Evolutionary conservation across 2,888 invertebrate genomes (phyloP).

Genomic region (Parnassius apollo): DNA sequence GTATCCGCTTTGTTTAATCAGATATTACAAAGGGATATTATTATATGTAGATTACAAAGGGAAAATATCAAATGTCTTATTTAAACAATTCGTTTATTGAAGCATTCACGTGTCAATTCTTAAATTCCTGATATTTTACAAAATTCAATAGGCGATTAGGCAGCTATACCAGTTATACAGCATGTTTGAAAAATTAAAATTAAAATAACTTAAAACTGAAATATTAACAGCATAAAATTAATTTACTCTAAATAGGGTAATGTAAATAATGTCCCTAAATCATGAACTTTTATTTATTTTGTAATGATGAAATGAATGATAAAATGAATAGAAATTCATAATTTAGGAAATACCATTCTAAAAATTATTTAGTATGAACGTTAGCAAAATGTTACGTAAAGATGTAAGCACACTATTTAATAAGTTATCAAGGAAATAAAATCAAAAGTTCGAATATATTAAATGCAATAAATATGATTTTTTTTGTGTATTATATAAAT

Average conservation of each 20-base stretch:
- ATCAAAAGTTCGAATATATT: neutral
- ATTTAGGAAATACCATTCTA: no score
- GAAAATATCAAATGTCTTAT: conserved; percentile 3
- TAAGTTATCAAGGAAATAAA: conserved; percentile 2
- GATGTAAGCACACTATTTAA: neutral
- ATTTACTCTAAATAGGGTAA: no score
- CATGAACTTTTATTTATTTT: no score
- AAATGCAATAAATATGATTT: neutral
- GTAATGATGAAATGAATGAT: no score
- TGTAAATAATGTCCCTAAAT: no score
- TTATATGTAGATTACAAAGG: neutral
- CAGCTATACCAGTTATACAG: conserved; percentile 5
- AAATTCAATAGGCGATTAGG: conserved; percentile 19
- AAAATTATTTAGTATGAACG: no score
- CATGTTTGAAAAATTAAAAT: neutral
- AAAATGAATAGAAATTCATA: no score
- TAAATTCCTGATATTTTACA: conserved; percentile 24
- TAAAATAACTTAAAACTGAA: no score
- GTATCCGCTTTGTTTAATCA: no score
- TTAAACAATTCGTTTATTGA: conserved; percentile 41
- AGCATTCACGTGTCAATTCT: conserved; percentile 32
- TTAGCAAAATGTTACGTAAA: no score
- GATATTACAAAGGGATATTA: no score
- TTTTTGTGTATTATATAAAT: neutral
- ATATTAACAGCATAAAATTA: no score